Conservation (phyloP, 2,113 vertebrate genomes). For the Naja naja region DNA sequence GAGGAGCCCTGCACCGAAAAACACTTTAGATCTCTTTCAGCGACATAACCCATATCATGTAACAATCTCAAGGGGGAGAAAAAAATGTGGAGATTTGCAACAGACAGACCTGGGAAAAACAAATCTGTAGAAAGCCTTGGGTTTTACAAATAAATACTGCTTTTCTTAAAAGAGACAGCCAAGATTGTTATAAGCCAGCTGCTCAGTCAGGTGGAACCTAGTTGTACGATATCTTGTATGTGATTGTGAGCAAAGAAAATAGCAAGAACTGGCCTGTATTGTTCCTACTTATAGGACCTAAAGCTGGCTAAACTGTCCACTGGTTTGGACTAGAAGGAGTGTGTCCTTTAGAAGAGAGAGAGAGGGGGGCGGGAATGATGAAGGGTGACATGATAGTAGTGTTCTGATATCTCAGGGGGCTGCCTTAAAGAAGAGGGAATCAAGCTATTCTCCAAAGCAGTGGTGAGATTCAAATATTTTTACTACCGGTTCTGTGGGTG, state of each 20-base stretch:
- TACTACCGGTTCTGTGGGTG: too few relatives aligned
- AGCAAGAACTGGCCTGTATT: not conserved
- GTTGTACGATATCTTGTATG: not conserved
- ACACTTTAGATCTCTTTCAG: slow-evolving; percentile 6
- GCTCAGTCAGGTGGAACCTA: slow-evolving; percentile 28
- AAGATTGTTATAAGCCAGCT: slow-evolving; percentile 45
- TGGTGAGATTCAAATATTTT: too few relatives aligned
- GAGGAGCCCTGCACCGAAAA: slow-evolving; percentile 24
- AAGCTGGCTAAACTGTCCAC: not conserved
- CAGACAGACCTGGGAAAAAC: slow-evolving; percentile 35
- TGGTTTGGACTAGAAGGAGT: not conserved
- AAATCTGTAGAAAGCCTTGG: slow-evolving; percentile 51
- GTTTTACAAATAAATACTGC: slow-evolving; percentile 35
- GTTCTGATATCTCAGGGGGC: too few relatives aligned
- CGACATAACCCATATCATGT: not conserved
- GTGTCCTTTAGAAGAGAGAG: too few relatives aligned
- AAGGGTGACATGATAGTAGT: too few relatives aligned
- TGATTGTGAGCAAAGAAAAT: not conserved
- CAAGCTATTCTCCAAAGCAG: too few relatives aligned
- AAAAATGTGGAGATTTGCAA: not conserved
- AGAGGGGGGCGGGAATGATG: too few relatives aligned
- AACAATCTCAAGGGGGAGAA: not conserved
- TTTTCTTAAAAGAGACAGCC: slow-evolving; percentile 10
- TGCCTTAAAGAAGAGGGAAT: too few relatives aligned
- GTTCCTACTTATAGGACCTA: not conserved